Base-by-base conservation (phyloP, 2,113 vertebrate species). In the Chlorodrepanis virens region DNA sequence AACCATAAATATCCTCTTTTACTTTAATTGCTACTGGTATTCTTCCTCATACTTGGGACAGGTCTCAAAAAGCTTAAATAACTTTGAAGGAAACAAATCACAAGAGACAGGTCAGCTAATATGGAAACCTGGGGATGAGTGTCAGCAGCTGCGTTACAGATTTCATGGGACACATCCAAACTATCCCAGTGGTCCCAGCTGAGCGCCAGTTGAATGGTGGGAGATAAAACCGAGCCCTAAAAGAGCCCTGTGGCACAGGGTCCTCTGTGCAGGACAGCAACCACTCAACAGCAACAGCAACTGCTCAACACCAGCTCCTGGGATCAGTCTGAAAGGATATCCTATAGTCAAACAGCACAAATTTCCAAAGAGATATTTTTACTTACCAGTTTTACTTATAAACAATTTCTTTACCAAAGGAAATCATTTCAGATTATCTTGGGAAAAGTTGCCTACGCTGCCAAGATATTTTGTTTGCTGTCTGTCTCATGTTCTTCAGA, bases 381-480 rank as follows among this genome's bases (percentile, higher is more conserved):
- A 77, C 44, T 89, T 87, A 47, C 19, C 59, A 5, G 6, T 67
- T 83, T 83, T 67, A 59, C 42, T 56, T 28, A 57, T 47, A 61
- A 88, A 40, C 5, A 76, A 76, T 18, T 33, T 60, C 21, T 71
- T 87, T 94, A 64, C 53, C 76, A 69, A 71, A 89, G 44, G 72
- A 87, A 90, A 56, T 4, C 7, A 33, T 25, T 71, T 65, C 17
- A 79, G 29, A 64, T 89, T 69, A 52, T 74, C 42, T 81, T 78
- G 56, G 54, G 27, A 71, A 86, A 91, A 89, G 28, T 29, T 60
- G 37, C 31, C 39, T 84, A 49, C 0, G 1, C 27, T 75, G 49
- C 35, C 77, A 94, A 75, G 31, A 64, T 78, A 31, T 57, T 95
- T 94, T 78, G 17, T 89, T 94, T 94, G 69, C n/a, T 87, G 47